Evolutionary conservation across 2,888 invertebrate species (phyloP), one percentile per base, ranked within the genome.

Genomic region (Netelia melanura): DNA sequence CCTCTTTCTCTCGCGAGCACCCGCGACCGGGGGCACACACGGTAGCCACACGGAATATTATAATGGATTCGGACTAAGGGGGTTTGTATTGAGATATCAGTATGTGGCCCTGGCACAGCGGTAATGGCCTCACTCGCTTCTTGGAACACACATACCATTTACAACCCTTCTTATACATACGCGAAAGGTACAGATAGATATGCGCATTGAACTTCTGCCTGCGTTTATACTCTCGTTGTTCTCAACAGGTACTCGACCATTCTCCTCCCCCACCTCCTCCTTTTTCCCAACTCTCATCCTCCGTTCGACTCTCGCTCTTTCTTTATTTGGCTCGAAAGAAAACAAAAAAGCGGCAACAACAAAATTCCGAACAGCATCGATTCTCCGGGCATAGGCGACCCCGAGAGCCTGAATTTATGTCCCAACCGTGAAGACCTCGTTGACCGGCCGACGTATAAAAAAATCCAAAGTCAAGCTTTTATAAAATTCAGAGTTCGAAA

Each of bases 21-120:
- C 77, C 81, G 79, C 81, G 75, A 78, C 78, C 81, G 54, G 44
- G 68, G 64, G 65, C 71, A 77, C 83, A 75, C 54, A 72, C 79
- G 74, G 81, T 83, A 85, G 86, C 87, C 75, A 67, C 74, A 85
- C 88, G 88, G 90, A 91, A 88, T 91, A 92, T 92, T 92, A 92
- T 93, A 93, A 93, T 93, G 93, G 93, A 93, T 93, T 93, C 93
- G 91, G 92, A 91, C 93, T 92, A 93, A 93, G 90, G 91, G 88
- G 87, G 91, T 91, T 92, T 90, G 92, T 93, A 93, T 93, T 93
- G 92, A 93, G 93, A 93, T 93, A 93, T 93, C 93, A 93, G 93
- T 92, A 92, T 91, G 92, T 92, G 91, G 89, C 89, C 89, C 76
- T 88, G 89, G 91, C 90, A 91, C 90, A 75, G 65, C 90, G 89